A percentile compares a stretch with the other conserved stretches of the same genome.
These are phyloP conservation scores for Trachurus trachurus DNA, from an alignment of 2,797 vertebrate species.

Conservation along the genomic window DNA sequence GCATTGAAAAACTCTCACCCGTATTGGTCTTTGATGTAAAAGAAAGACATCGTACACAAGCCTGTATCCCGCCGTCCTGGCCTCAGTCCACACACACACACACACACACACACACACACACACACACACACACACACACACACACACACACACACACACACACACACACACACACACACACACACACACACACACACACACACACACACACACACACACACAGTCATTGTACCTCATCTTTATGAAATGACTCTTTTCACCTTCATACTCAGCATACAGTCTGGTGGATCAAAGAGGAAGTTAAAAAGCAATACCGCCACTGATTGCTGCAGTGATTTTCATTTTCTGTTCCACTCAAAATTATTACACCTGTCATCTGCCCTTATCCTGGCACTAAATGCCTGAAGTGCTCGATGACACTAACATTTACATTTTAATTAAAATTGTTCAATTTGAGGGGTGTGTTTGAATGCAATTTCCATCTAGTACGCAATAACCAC, in stretches of 20 bases:
- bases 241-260: neutral
- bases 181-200: too few relatives aligned
- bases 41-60: neutral
- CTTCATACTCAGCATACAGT: neutral
- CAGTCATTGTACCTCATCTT: neutral
- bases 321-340: slow-evolving; percentile 26
- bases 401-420: slow-evolving; percentile 22
- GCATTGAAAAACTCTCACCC: neutral
- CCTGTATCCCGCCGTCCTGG: neutral
- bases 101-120: neutral
- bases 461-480: slow-evolving; percentile 11
- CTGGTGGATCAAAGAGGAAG: slow-evolving; percentile 8
- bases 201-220: neutral
- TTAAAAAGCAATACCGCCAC: neutral
- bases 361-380: slow-evolving; percentile 23
- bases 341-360: slow-evolving; percentile 2
- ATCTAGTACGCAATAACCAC: neutral
- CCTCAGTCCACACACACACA: neutral
- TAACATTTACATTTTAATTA: slow-evolving; percentile 24
- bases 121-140: neutral
- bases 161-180: too few relatives aligned
- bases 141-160: neutral
- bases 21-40: neutral
- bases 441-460: slow-evolving; percentile 29
- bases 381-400: neutral